Conservation (phyloP, 2,888 invertebrate genomes). For the Proisotoma minuta region DNA sequence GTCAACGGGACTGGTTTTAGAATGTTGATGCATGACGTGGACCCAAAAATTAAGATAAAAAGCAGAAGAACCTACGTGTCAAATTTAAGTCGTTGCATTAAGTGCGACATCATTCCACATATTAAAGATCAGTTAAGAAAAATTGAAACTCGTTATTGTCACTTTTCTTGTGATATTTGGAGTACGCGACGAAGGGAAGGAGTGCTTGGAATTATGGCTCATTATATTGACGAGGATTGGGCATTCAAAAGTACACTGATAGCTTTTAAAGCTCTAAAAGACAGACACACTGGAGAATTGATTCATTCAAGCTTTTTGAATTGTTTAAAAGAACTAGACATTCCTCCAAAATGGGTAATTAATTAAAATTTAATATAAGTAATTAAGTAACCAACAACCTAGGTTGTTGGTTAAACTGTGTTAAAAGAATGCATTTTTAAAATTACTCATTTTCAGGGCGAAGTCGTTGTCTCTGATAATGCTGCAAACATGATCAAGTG, state of each 20-base stretch:
- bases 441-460: conserved; percentile 1
- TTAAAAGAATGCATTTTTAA: neutral
- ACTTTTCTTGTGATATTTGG: neutral
- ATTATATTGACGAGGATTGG: neutral
- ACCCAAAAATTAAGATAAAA: neutral
- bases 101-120: neutral
- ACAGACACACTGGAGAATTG: neutral
- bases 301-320: neutral
- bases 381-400: too few relatives aligned
- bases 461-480: conserved; percentile 13
- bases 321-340: neutral
- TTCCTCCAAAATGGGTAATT: neutral
- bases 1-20: neutral
- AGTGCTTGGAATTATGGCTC: neutral
- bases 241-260: neutral
- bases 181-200: neutral
- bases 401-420: neutral
- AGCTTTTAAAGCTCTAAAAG: neutral
- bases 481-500: conserved; percentile 1
- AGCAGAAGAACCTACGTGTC: neutral
- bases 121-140: neutral
- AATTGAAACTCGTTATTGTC: neutral
- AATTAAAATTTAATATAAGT: neutral
- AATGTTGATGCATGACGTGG: neutral
- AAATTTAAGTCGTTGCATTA: neutral